Evolutionary conservation across 2,113 vertebrate species (phyloP).

Genomic region (Micromys minutus): DNA sequence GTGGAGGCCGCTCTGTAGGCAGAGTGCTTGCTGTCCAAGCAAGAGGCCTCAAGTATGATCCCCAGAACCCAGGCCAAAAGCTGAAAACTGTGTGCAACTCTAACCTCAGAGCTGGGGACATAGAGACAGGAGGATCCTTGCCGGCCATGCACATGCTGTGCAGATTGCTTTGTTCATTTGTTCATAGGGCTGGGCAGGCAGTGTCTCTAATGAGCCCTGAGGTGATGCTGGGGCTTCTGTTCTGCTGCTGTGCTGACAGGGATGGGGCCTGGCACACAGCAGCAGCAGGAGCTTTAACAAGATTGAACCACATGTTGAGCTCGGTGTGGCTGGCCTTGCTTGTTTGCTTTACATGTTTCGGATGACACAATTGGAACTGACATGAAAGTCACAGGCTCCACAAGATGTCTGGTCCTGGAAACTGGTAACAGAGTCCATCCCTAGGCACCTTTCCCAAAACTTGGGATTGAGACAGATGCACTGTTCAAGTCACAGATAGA

Average conservation of each 20-base stretch:
- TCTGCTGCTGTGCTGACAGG: neutral
- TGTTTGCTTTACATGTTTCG: neutral
- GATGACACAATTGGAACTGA: neutral
- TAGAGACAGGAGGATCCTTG: neutral
- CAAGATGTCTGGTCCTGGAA: neutral
- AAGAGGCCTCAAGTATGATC: neutral
- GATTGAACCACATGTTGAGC: accelerated
- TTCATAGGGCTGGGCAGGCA: no score
- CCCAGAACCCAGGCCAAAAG: neutral
- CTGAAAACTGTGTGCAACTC: neutral
- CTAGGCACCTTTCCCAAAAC: neutral
- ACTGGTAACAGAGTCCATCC: neutral
- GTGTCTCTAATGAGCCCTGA: neutral
- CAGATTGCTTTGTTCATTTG: no score
- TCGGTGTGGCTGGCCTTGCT: neutral
- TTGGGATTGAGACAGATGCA: neutral
- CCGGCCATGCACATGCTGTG: no score
- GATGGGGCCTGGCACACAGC: no score
- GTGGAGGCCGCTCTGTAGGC: neutral
- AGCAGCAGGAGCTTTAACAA: neutral
- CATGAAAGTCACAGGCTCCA: neutral
- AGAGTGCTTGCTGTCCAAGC: no score
- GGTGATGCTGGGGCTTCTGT: neutral
- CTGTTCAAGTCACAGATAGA: neutral
- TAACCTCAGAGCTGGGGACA: neutral